Evolutionary conservation across 2,797 vertebrate species (phyloP).

Genomic region (Aythya fuligula): DNA sequence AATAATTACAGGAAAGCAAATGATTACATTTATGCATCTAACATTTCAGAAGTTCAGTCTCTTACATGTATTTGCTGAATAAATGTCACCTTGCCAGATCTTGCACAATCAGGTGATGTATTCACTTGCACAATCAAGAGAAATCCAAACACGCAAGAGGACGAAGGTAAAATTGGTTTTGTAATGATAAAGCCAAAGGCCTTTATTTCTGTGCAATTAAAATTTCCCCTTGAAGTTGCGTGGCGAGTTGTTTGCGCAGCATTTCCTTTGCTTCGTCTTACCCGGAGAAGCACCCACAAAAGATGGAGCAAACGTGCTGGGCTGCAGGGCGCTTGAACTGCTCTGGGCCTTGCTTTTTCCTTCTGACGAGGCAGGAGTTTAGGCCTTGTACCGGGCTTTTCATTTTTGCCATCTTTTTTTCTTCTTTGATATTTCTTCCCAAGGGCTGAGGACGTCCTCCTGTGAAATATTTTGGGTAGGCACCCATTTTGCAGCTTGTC

Average conservation of each 20-base stretch:
- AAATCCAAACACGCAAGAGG: conserved; percentile 17
- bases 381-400: not conserved
- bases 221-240: not conserved
- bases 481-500: not conserved
- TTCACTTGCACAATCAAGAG: conserved; percentile 43
- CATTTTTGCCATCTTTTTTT: not conserved
- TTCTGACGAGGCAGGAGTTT: not conserved
- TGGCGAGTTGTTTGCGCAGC: not conserved
- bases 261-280: not conserved
- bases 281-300: not conserved
- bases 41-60: conserved; percentile 7
- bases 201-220: conserved; percentile 53
- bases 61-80: not conserved
- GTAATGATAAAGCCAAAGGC: conserved; percentile 27
- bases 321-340: not conserved
- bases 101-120: not conserved
- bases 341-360: not conserved
- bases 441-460: not conserved
- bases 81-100: conserved; percentile 2
- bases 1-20: conserved; percentile 16
- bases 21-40: not conserved
- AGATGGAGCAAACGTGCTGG: not conserved
- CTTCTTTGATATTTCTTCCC: not conserved
- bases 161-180: conserved; percentile 47
- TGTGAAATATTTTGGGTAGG: not conserved